Conservation (phyloP, 2,888 invertebrate genomes). For the Formica aserva region DNA sequence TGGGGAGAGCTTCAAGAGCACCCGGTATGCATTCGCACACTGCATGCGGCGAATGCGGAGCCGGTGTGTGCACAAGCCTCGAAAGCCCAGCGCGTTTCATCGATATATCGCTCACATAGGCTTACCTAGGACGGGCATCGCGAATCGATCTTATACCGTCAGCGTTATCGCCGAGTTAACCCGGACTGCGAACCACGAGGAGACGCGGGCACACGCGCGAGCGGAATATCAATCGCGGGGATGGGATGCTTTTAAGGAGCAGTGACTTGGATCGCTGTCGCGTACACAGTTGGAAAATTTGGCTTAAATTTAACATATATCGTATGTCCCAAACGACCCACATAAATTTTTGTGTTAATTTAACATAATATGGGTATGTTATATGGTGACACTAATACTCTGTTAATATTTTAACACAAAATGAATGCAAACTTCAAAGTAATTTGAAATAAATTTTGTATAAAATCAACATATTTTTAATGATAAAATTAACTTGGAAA, state of each 20-base stretch:
- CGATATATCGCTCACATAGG: conserved; percentile 70
- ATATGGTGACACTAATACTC: too few species aligned
- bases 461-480: too few species aligned
- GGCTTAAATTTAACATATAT: too few species aligned
- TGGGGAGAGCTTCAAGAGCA: conserved; percentile 54
- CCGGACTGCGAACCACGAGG: conserved; percentile 71
- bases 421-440: too few species aligned
- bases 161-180: conserved; percentile 65
- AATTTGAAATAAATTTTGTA: too few species aligned
- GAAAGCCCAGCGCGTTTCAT: conserved; percentile 63
- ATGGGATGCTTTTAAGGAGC: conserved; percentile 80
- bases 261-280: conserved; percentile 67
- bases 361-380: too few species aligned
- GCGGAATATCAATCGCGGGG: conserved; percentile 79
- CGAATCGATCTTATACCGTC: conserved; percentile 78
- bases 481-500: too few species aligned
- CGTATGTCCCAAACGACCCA: too few species aligned
- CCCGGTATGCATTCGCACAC: conserved; percentile 57
- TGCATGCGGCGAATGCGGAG: conserved; percentile 71
- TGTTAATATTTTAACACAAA: too few species aligned
- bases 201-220: conserved; percentile 76
- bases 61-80: conserved; percentile 65
- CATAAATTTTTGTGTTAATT: too few species aligned
- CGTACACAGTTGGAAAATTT: not conserved
- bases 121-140: conserved; percentile 73